Evolutionary conservation across 1,140 invertebrate species (phyloP), one percentile per base, ranked within the genome.

Genomic region (Gonioctena quinquepunctata): DNA sequence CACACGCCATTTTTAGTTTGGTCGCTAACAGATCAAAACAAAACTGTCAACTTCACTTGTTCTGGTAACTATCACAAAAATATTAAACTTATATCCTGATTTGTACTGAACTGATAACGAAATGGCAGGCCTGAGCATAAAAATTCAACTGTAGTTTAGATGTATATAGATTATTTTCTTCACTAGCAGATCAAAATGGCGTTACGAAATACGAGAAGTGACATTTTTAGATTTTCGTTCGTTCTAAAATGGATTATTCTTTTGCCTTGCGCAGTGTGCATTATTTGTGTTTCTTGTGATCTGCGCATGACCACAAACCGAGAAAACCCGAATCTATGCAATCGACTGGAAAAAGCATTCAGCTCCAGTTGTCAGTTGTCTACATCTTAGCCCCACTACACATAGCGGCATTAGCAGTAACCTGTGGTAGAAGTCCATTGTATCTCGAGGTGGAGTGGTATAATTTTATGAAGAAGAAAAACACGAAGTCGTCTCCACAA

Each of bases 1-100:
- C 95, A 88, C 96, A 97, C 87, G 96, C 96, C 96, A 97, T 97
- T 87, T 89, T 88, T 86, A 86, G 85, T 87, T 85, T 61, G 69
- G 59, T 76, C 65, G 72, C 68, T 68, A 76, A 77, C 75, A 70
- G 72, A 70, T 71, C 76, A 70, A 73, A 76, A 76, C 70, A 72
- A 72, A 79, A 65, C 65, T 72, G 65, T 26, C 62, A 72, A n/a
- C 67, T 74, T 71, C 69, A 71, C 66, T 71, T 76, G 70, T 76
- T 76, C 66, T 62, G 33, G 61, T 66, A 48, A 52, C 68, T 67
- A 64, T 21, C 70, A 72, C 54, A 56, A 72, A 72, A 72, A 69
- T 72, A 67, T 66, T 18, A 16, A n/a, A 6, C 18, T 16, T 2
- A 27, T 11, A 27, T 16, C 16, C 26, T 48, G 59, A 59, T 65